phyloP scores from a whole-genome alignment of 2,113 vertebrate genomes.

The Clarias macrocephalus region DNA sequence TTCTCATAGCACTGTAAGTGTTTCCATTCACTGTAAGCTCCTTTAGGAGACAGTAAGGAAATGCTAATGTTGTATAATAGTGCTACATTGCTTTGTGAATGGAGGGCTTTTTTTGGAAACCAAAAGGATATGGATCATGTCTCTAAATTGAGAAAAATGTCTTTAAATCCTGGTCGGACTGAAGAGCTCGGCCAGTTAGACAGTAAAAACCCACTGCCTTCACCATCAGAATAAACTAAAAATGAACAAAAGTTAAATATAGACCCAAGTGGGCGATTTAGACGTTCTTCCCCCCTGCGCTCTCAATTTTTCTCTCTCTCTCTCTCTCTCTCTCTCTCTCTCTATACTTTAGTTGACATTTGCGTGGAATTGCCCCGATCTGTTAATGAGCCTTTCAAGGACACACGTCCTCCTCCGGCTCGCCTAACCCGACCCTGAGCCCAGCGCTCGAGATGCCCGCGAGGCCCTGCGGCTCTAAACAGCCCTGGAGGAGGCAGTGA shows the following conservation, averaged over 20 bases:
- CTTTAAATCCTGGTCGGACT: not conserved
- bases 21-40: not conserved
- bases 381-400: conserved; percentile 35
- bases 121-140: not conserved
- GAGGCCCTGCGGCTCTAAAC: conserved; percentile 28
- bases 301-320: not conserved
- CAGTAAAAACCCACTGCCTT: not conserved
- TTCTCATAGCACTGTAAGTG: too few relatives aligned
- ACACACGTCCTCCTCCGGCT: conserved; percentile 33
- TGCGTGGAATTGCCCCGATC: not conserved
- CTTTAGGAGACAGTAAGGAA: not conserved
- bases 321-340: too few relatives aligned
- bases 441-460: conserved; percentile 5
- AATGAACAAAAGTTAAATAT: not conserved
- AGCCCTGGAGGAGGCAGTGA: conserved; percentile 49
- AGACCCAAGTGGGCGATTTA: conserved; percentile 3
- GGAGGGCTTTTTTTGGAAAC: not conserved
- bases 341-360: not conserved
- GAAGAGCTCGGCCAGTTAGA: not conserved
- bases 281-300: not conserved
- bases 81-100: not conserved
- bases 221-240: not conserved
- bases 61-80: not conserved
- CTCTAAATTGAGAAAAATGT: not conserved
- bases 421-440: conserved; percentile 26